Evolutionary conservation across 2,113 vertebrate genomes (phyloP).

Genomic region (Xiphophorus hellerii): DNA sequence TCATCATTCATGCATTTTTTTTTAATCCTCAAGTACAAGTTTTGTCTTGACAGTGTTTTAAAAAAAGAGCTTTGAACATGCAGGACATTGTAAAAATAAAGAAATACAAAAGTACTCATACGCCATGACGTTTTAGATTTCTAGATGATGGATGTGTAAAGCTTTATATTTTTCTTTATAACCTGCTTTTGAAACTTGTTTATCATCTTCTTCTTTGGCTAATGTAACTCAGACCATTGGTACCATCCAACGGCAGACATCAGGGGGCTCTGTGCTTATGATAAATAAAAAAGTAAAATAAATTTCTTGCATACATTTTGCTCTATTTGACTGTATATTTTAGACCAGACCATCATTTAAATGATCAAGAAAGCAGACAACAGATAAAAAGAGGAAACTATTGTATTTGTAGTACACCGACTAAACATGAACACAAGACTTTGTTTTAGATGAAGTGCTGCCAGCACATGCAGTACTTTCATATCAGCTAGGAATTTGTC

Average conservation of each 20-base stretch:
- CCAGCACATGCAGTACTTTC: background rate
- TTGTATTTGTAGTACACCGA: background rate
- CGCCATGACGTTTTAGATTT: background rate
- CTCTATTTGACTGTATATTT: background rate
- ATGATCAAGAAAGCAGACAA: background rate
- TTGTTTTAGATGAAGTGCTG: background rate
- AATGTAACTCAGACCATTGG: too few relatives aligned
- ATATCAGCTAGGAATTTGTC: background rate
- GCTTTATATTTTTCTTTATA: too few relatives aligned
- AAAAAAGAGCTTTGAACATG: constrained; percentile 13
- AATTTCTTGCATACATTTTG: background rate
- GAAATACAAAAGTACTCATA: too few relatives aligned
- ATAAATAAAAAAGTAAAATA: too few relatives aligned
- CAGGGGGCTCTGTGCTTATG: too few relatives aligned
- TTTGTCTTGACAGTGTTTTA: background rate
- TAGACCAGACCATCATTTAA: too few relatives aligned
- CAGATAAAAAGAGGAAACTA: background rate
- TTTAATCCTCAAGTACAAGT: background rate
- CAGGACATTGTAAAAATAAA: constrained; percentile 5
- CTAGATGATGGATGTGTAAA: background rate
- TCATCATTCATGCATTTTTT: constrained; percentile 16
- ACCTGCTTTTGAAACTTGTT: background rate
- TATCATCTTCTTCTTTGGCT: background rate
- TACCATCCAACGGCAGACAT: too few relatives aligned
- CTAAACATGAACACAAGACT: background rate